Evolutionary conservation across 1,140 invertebrate species (phyloP).

Genomic region (Drosophila rufa): DNA sequence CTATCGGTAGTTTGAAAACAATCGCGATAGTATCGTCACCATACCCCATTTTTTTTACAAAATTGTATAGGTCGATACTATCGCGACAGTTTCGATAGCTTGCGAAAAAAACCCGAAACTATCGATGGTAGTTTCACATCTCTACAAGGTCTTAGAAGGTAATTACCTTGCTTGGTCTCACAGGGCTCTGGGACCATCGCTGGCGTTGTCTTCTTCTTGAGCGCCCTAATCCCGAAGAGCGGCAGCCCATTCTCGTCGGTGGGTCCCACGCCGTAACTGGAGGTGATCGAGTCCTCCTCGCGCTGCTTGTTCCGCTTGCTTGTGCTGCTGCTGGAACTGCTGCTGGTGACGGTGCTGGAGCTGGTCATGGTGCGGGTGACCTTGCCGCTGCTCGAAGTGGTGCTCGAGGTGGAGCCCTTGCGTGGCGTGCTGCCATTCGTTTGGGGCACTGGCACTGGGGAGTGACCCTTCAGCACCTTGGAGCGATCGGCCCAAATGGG

Average conservation of each 20-base stretch:
- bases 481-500: slow-evolving; percentile 87
- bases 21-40: no score
- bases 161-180: slow-evolving; percentile 86
- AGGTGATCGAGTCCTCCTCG: slow-evolving; percentile 88
- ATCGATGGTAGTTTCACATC: no score
- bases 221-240: slow-evolving; percentile 90
- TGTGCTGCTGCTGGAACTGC: slow-evolving; percentile 83
- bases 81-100: no score
- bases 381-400: slow-evolving; percentile 47
- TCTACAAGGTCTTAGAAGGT: no score
- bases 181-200: slow-evolving; percentile 41
- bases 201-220: slow-evolving; percentile 88
- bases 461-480: slow-evolving; percentile 84
- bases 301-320: slow-evolving; percentile 77
- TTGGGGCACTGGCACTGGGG: slow-evolving; percentile 13
- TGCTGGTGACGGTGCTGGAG: slow-evolving; percentile 46
- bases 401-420: slow-evolving; percentile 52
- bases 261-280: slow-evolving; percentile 92
- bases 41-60: no score
- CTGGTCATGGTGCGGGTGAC: slow-evolving; percentile 50
- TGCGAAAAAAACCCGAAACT: no score
- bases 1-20: no score
- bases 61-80: no score
- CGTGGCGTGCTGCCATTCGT: slow-evolving; percentile 29
- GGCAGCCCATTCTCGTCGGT: slow-evolving; percentile 92